These are phyloP conservation scores for Cryptoprocta ferox DNA, from an alignment of 2,797 vertebrate genomes.

Conservation along the genomic window DNA sequence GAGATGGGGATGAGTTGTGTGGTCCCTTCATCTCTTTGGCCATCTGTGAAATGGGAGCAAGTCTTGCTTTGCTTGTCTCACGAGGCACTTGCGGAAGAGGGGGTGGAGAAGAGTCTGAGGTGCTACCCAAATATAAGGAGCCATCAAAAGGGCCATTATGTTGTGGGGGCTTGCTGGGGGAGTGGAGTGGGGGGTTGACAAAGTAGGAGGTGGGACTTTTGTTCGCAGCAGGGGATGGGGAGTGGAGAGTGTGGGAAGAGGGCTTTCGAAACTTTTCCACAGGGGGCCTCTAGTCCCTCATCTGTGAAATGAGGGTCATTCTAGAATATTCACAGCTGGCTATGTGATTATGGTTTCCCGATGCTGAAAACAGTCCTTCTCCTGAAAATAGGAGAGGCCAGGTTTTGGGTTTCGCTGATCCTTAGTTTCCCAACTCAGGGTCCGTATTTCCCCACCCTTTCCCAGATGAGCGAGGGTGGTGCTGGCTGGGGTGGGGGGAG, in stretches of 20 bases:
- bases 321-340: background rate
- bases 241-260: background rate
- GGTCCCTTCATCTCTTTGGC: background rate
- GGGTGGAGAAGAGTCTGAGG: background rate
- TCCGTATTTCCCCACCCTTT: background rate
- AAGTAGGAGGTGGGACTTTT: background rate
- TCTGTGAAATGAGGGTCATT: background rate
- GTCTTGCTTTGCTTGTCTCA: background rate
- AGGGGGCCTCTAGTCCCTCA: background rate
- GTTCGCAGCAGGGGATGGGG: background rate
- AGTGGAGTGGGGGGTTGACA: background rate
- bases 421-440: background rate
- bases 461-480: background rate
- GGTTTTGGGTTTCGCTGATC: background rate
- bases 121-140: too few species aligned
- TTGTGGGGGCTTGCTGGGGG: background rate
- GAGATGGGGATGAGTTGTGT: background rate
- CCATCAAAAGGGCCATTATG: background rate
- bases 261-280: background rate
- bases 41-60: conserved; percentile 29
- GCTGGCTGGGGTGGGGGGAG: background rate
- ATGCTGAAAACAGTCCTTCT: background rate
- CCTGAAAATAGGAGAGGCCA: background rate
- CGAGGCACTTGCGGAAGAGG: background rate
- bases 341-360: background rate